Percentiles rank a stretch among this genome's conserved stretches.
Evolutionary conservation across 1,140 invertebrate species (phyloP).

Genomic region (Neodiprion fabricii): DNA sequence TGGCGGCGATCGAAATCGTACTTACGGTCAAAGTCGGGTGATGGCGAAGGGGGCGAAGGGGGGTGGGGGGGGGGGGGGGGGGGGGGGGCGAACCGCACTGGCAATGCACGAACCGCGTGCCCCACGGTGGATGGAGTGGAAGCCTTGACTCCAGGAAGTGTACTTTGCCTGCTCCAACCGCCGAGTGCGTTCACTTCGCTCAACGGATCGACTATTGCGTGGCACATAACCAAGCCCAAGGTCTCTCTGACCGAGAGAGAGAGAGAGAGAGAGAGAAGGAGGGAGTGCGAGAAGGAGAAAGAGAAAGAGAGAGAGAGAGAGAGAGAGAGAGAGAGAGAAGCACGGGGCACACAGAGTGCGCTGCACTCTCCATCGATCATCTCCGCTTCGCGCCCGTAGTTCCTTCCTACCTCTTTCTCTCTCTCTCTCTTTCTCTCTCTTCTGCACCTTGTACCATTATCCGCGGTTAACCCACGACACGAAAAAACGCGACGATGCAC

Average conservation of each 20-base stretch:
- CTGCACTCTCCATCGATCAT: background rate
- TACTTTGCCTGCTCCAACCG: slow-evolving; percentile 32
- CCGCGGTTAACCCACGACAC: no score
- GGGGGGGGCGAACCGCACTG: no score
- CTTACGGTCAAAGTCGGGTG: no score
- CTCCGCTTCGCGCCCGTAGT: background rate
- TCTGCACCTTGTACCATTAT: background rate
- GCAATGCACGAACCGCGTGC: no score
- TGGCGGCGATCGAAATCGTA: no score
- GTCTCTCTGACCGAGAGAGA: background rate
- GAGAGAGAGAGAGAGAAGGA: no score
- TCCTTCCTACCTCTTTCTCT: slow-evolving; percentile 2
- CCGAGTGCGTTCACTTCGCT: slow-evolving; percentile 43
- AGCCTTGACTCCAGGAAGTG: slow-evolving; percentile 56
- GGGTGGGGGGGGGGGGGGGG: no score
- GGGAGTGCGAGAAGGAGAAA: no score
- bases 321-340: no score
- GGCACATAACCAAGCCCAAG: background rate
- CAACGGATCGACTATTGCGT: background rate
- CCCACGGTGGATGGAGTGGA: slow-evolving; percentile 23
- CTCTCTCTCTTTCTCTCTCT: slow-evolving; percentile 8
- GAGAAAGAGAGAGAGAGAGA: no score
- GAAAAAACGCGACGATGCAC: no score
- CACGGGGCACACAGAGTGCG: background rate
- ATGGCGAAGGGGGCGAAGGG: no score